Evolutionary conservation across 2,888 invertebrate species (phyloP), one percentile per base, ranked within the genome.

Genomic region (Vannuccia rotundouncinata): DNA sequence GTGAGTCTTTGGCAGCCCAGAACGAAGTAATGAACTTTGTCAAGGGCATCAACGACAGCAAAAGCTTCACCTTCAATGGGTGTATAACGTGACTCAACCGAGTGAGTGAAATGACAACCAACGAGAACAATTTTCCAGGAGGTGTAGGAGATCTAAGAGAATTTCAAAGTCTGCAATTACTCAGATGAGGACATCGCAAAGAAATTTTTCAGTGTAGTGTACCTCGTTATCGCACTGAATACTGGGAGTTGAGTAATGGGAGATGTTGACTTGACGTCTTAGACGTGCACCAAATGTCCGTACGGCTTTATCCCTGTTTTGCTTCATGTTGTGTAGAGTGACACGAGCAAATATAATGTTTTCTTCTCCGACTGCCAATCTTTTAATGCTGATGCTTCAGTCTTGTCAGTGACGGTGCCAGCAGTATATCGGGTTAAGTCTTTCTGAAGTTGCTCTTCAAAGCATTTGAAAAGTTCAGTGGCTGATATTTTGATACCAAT

Each of bases 301-400:
- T 0, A 83, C 77, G 22, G 84, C 59, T 74, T 82, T 82, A 29
- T 83, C 82, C 0, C 82, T 76, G 60, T 83, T 82, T 66, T 83
- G 83, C 45, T 81, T 74, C 83, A 83, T 83, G 31, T 83, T 81
- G 60, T 81, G 80, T 10, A 82, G 80, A 0, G 78, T 59, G 2
- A 82, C 80, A 30, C 82, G 77, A 17, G 82, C 82, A 5, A 83
- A 82, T 82, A 82, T 83, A 27, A 79, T 81, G 60, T 83, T 83
- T 76, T 83, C 82, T 31, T 81, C 74, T 17, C 82, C 77, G 1
- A 83, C 82, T 10, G 82, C 82, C n/a, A 82, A 79, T 60, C 29
- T 22, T 31, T 75, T 79, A 2, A 82, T 82, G 29, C 74, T 66
- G 5, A n/a, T n/a, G 79, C 81, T 13, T 81, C 79, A 2, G 59